A percentile compares a stretch with the other conserved stretches of the same genome.
These are phyloP conservation scores for Chrysaora quinquecirrha DNA, from an alignment of 30 jellyfish, hydroid and myxozoan genomes.

Conservation along the genomic window DNA sequence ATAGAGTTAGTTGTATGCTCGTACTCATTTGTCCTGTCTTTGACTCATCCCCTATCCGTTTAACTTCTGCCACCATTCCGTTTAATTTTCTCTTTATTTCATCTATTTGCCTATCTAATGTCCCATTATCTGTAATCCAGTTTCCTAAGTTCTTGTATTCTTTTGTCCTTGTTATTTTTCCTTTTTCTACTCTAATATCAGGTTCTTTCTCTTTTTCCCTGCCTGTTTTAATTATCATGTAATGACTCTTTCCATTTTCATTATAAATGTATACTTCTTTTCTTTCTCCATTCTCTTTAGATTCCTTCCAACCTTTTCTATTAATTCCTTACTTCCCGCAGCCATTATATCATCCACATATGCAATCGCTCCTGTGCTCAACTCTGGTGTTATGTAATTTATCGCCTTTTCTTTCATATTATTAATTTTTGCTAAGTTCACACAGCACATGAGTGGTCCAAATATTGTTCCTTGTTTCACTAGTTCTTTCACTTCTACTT, in stretches of 20 bases:
- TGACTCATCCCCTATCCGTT: slow-evolving; percentile 3
- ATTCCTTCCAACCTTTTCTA: slow-evolving; percentile 42
- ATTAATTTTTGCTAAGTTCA: slow-evolving; percentile 22
- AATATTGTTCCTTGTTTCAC: slow-evolving; percentile 53
- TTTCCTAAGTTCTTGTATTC: slow-evolving; percentile 44
- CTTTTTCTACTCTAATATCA: slow-evolving; percentile 23
- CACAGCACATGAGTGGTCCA: slow-evolving; percentile 38
- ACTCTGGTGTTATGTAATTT: slow-evolving; percentile 36
- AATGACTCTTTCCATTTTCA: slow-evolving; percentile 56
- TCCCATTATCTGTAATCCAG: slow-evolving; percentile 40
- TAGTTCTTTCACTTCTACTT: neutral
- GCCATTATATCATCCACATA: slow-evolving; percentile 46
- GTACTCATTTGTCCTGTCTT: slow-evolving; percentile 21
- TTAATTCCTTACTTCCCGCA: slow-evolving; percentile 26
- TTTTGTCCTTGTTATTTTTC: slow-evolving; percentile 23
- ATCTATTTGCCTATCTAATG: slow-evolving; percentile 37
- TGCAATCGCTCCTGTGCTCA: slow-evolving; percentile 11
- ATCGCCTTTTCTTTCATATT: slow-evolving; percentile 10
- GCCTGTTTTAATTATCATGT: slow-evolving; percentile 46
- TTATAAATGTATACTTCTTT: slow-evolving; percentile 23
- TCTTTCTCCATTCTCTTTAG: slow-evolving; percentile 1
- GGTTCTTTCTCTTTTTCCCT: slow-evolving; percentile 19
- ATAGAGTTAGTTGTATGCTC: neutral
- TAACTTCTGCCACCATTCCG: slow-evolving; percentile 25
- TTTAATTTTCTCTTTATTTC: neutral